Evolutionary conservation across 1,140 invertebrate genomes (phyloP).

Genomic region (Himalopsyche phryganea): DNA sequence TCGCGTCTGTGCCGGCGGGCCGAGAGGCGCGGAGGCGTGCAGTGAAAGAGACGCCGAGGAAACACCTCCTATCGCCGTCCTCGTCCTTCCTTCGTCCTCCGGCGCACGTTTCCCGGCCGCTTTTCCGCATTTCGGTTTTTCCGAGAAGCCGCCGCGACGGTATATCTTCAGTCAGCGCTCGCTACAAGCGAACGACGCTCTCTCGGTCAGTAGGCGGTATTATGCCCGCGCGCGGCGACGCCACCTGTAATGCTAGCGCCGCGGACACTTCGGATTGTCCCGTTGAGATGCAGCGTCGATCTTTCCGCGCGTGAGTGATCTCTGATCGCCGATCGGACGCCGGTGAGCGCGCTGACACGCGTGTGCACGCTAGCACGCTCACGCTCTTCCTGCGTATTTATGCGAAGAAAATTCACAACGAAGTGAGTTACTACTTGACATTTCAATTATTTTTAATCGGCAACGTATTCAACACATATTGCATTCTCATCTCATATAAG

Average conservation of each 20-base stretch:
- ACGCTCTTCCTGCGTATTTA: slow-evolving; percentile 14
- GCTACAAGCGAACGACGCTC: too few species aligned
- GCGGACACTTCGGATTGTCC: background rate
- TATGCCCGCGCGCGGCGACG: slow-evolving; percentile 4
- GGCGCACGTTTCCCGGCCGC: too few species aligned
- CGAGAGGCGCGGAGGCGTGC: slow-evolving; percentile 6
- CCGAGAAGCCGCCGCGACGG: too few species aligned
- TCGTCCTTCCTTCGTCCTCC: background rate
- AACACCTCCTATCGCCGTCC: background rate
- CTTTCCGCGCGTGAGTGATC: background rate
- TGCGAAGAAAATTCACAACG: slow-evolving; percentile 30
- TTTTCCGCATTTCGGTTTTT: too few species aligned
- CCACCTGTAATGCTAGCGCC: slow-evolving; percentile 15
- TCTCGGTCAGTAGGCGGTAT: too few species aligned
- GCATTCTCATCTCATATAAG: too few species aligned
- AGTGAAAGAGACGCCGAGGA: slow-evolving; percentile 9
- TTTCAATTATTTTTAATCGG: background rate
- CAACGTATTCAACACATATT: too few species aligned
- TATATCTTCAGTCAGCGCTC: too few species aligned
- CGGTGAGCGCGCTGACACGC: background rate
- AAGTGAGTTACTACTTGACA: slow-evolving; percentile 27
- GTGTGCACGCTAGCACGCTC: background rate
- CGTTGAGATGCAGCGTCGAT: background rate
- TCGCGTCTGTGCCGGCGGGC: background rate
- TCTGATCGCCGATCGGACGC: background rate